phyloP scores from a whole-genome alignment of 2,113 vertebrate genomes.

The Siphamia tubifer region DNA sequence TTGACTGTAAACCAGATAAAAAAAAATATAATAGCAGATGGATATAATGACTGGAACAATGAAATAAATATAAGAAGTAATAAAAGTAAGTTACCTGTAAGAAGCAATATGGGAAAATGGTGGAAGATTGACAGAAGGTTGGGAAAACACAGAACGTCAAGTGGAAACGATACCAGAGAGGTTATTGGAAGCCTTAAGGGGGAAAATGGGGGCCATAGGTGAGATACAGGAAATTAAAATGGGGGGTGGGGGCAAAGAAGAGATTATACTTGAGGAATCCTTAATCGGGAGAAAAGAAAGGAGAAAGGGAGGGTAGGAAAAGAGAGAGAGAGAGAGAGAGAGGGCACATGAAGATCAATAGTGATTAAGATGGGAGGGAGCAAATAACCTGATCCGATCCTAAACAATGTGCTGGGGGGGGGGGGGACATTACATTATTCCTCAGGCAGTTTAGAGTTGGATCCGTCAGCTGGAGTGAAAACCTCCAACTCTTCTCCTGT shows the following conservation, averaged over 20 bases:
- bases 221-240: constrained; percentile 11
- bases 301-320: not conserved
- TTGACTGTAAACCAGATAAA: no score
- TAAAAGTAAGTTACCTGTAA: not conserved
- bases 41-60: not conserved
- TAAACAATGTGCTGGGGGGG: not conserved
- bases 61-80: not conserved
- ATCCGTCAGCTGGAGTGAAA: not conserved
- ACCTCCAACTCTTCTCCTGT: no score
- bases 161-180: not conserved
- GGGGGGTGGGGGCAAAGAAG: not conserved
- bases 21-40: not conserved
- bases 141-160: not conserved
- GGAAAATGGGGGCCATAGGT: not conserved
- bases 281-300: not conserved
- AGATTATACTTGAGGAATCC: not conserved
- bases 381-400: constrained; percentile 13
- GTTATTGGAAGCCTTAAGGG: not conserved
- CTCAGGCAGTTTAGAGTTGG: not conserved
- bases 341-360: constrained; percentile 28
- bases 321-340: not conserved
- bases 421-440: not conserved
- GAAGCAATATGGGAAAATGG: not conserved
- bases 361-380: constrained; percentile 32
- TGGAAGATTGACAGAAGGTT: not conserved